Evolutionary conservation across 2,113 vertebrate species (phyloP).

Genomic region (Mormoops blainvillei): DNA sequence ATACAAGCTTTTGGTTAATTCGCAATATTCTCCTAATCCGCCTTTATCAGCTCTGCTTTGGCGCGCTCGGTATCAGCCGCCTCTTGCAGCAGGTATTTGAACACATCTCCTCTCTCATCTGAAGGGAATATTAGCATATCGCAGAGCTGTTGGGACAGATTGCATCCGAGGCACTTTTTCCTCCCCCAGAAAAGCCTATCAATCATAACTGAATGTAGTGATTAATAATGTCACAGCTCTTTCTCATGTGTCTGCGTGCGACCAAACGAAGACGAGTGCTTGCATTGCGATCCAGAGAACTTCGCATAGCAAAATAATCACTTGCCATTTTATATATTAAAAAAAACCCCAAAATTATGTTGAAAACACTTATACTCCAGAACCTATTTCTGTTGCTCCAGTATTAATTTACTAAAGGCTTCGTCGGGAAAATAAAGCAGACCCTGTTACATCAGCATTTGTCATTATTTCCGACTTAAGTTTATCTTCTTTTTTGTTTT

Average conservation of each 20-base stretch:
- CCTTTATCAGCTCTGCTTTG: background rate
- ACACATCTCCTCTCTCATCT: conserved; percentile 73
- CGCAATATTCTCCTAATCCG: conserved; percentile 35
- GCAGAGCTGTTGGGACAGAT: conserved; percentile 81
- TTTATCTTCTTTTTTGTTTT: background rate
- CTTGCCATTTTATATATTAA: conserved; percentile 43
- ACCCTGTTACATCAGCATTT: background rate
- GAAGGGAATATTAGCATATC: conserved; percentile 80
- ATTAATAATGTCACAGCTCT: conserved; percentile 78
- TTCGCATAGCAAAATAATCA: conserved; percentile 63
- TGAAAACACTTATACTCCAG: conserved; percentile 59
- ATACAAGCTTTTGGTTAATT: conserved; percentile 58
- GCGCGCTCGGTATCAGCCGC: background rate
- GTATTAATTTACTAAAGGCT: conserved; percentile 65
- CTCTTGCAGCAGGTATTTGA: conserved; percentile 67
- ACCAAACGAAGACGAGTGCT: conserved; percentile 49
- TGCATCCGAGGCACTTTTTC: conserved; percentile 77
- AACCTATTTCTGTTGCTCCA: conserved; percentile 60
- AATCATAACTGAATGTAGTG: conserved; percentile 75
- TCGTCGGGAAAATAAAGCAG: background rate
- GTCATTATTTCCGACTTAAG: background rate
- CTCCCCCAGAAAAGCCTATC: conserved; percentile 76
- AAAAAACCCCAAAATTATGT: conserved; percentile 40
- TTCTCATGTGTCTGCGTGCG: conserved; percentile 57
- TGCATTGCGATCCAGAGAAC: conserved; percentile 15